These are phyloP conservation scores for Lomographa bimaculata DNA, from an alignment of 2,888 invertebrate genomes.

Conservation along the genomic window DNA sequence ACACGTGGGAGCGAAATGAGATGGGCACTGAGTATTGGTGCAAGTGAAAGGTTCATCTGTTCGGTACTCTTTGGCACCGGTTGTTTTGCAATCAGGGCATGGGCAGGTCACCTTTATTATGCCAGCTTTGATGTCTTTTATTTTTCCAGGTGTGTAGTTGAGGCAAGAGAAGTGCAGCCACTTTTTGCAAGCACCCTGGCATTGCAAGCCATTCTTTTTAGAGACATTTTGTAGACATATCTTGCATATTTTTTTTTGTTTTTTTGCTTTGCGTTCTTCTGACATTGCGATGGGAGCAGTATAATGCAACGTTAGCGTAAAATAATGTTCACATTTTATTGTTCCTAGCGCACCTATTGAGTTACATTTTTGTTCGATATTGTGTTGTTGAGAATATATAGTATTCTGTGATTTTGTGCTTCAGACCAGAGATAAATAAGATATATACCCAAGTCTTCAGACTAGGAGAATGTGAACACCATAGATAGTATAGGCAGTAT, in stretches of 20 bases:
- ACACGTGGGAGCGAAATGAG: slow-evolving; percentile 53
- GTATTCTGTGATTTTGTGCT: too few species aligned
- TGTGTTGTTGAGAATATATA: too few species aligned
- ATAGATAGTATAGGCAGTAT: too few species aligned
- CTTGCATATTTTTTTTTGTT: slow-evolving; percentile 65
- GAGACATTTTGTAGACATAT: slow-evolving; percentile 61
- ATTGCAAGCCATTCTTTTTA: slow-evolving; percentile 59
- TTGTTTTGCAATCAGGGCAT: slow-evolving; percentile 64
- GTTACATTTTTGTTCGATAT: too few species aligned
- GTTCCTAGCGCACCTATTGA: too few species aligned
- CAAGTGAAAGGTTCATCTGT: slow-evolving; percentile 55
- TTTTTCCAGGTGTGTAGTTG: slow-evolving; percentile 66
- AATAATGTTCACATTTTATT: too few species aligned
- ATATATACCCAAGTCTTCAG: too few species aligned
- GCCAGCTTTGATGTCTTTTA: slow-evolving; percentile 63
- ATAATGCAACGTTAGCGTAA: slow-evolving; percentile 14
- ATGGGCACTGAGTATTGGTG: slow-evolving; percentile 54
- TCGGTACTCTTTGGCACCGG: slow-evolving; percentile 50
- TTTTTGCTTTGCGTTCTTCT: slow-evolving; percentile 48
- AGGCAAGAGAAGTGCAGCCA: slow-evolving; percentile 69
- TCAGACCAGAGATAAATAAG: too few species aligned
- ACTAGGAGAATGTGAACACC: too few species aligned
- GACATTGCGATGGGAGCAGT: slow-evolving; percentile 44
- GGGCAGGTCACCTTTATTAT: slow-evolving; percentile 66
- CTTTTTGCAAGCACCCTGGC: slow-evolving; percentile 60